phyloP scores from a whole-genome alignment of 2,888 invertebrate genomes.

The Acrobasis consociella region DNA sequence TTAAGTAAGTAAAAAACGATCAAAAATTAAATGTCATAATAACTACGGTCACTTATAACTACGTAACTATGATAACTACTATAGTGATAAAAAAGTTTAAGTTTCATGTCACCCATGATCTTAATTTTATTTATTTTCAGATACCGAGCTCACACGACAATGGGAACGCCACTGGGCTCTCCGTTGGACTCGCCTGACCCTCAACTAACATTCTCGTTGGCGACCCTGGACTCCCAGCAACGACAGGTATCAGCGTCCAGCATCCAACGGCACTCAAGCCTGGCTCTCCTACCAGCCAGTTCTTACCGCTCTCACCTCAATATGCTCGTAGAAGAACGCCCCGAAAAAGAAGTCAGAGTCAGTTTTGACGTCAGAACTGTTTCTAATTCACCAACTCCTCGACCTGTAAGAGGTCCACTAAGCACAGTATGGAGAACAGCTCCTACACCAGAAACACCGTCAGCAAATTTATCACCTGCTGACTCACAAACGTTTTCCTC shows the following conservation, averaged over 20 bases:
- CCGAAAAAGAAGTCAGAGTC: constrained; percentile 74
- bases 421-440: constrained; percentile 75
- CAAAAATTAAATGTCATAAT: too few relatives aligned
- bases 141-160: constrained; percentile 91
- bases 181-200: constrained; percentile 93
- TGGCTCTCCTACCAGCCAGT: constrained; percentile 75
- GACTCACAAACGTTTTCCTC: constrained; percentile 85
- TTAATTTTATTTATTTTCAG: constrained; percentile 72
- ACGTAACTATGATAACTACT: neutral
- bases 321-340: constrained; percentile 75
- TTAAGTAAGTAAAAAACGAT: too few relatives aligned
- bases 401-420: constrained; percentile 69
- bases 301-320: constrained; percentile 77
- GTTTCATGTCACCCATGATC: neutral
- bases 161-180: constrained; percentile 90
- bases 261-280: constrained; percentile 74
- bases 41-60: too few relatives aligned
- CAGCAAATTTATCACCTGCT: constrained; percentile 84
- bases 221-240: constrained; percentile 82
- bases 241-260: constrained; percentile 85
- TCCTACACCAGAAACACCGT: constrained; percentile 86
- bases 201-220: constrained; percentile 85
- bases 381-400: constrained; percentile 62
- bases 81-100: too few relatives aligned
- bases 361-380: constrained; percentile 70